Evolutionary conservation across 2,888 invertebrate genomes (phyloP).

Genomic region (Orchesellides sinensis): DNA sequence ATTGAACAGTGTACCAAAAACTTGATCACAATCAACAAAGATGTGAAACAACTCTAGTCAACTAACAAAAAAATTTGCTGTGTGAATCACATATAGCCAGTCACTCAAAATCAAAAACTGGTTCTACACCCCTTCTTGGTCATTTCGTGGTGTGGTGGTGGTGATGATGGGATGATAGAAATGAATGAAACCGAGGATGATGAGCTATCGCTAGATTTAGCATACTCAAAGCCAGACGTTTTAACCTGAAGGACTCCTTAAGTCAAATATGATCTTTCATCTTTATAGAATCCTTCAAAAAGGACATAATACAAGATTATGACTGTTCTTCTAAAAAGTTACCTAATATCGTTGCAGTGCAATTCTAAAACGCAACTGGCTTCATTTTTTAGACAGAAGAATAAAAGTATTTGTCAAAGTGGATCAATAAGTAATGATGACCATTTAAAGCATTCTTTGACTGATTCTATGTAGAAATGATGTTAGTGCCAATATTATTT

Average conservation of each 20-base stretch:
- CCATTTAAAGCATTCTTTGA: too few species aligned
- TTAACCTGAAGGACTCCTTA: conserved; percentile 6
- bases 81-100: background rate
- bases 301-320: too few species aligned
- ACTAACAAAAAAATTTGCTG: background rate
- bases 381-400: background rate
- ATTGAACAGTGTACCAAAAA: conserved; percentile 23
- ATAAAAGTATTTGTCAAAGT: background rate
- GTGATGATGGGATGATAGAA: conserved; percentile 28
- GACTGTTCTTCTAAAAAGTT: background rate
- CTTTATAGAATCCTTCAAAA: background rate
- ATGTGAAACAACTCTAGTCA: conserved; percentile 2
- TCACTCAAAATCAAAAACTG: conserved; percentile 46
- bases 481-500: conserved; percentile 14
- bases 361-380: background rate
- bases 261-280: background rate
- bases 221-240: background rate
- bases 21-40: background rate
- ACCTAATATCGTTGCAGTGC: conserved; percentile 9
- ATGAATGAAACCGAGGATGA: conserved; percentile 1
- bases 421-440: too few species aligned
- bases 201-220: background rate
- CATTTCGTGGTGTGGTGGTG: background rate
- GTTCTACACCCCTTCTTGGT: conserved; percentile 18
- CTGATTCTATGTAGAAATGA: background rate